Base-by-base conservation (phyloP, 1,140 invertebrate species). In the Pseudachorutes palmiensis region DNA sequence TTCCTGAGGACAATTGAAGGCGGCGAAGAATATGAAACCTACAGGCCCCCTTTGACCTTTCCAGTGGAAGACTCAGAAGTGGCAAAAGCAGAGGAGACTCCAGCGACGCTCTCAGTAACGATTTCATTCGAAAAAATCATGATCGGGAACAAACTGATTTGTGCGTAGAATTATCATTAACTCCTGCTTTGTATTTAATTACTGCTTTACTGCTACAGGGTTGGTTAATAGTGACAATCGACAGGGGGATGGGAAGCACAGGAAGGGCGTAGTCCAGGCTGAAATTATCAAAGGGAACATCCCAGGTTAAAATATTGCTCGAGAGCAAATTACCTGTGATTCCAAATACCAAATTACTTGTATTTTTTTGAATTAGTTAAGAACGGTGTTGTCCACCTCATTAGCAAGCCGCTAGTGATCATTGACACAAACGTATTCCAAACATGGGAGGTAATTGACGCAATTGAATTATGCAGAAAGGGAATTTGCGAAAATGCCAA, bases 351-450 rank as follows among this genome's bases (percentile, higher is more conserved):
- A 45, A 45, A 45, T 45, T 45, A 45, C 19, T 19, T 45, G 9
- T 45, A 12, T 45, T 45, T 45, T 19, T 9, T 45, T 45, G n/a
- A n/a, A 12, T 45, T 45, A 0, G 89, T 95, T 2, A 86, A 85
- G 74, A 95, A 95, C 76, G 92, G 92, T 12, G 92, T 95, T 0
- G 86, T 94, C 1, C 92, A 96, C 80, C 82, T 96, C 30, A 94
- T 95, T 72, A 87, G 91, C 68, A 84, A 89, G 67, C 92, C 92
- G 0, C 80, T 96, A 0, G 92, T 94, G 87, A 85, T 94, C 41
- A 88, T 94, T 28, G 90, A 93, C 74, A 88, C 85, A 19, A 88
- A 86, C 2, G 86, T 94, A 48, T 85, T 85, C 66, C 85, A 93
- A 74, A 91, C 94, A 74, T 78, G 94, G 32, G 84, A 90, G 87